Base-by-base conservation (phyloP, 2,113 vertebrate species). In the Percopsis transmontana region DNA sequence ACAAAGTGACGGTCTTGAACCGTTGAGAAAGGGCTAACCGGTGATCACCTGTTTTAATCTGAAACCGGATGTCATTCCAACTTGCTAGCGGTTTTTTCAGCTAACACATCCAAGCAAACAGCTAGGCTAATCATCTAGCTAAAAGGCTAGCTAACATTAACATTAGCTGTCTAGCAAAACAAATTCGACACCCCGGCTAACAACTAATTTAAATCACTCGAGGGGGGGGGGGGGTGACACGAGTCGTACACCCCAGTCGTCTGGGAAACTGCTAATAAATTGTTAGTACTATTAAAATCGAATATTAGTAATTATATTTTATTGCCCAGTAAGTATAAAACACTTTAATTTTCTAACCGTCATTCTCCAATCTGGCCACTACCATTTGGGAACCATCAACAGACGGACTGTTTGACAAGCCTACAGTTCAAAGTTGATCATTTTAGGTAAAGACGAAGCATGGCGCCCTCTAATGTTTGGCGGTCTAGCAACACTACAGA, bases 91-190 rank as follows among this genome's bases (percentile, higher is more conserved):
- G 19, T 39, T 6, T 40, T 71, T 53, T 21, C 19, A 56, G n/a
- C 72, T 58, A 75, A 41, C 72, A 27, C 60, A 18, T 0, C 47
- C 65, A 45, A 24, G 47, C 58, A 42, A 23, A 50, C 55, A 68
- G 69, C 62, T 73, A 62, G 58, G 21, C 68, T 1, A 57, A 24
- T 42, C 61, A 74, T 61, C 70, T 15, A 24, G 18, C 10, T 47
- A 15, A 47, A 4, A 15, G 13, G 45, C 7, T 45, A n/a, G 3
- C 44, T 20, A 19, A 54, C 52, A 24, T 6, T 20, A 19, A 54
- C 52, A 24, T 6, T 24, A 63, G 80, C 72, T 80, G 75, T 58
- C 54, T 72, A 77, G 84, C 84, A 85, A 66, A 85, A 87, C 79
- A 87, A 70, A 79, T 67, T 20, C 72, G 12, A 53, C 66, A 63